These are phyloP conservation scores for Lordiphosa mommai DNA, from an alignment of 1,140 invertebrate genomes.

Conservation along the genomic window DNA sequence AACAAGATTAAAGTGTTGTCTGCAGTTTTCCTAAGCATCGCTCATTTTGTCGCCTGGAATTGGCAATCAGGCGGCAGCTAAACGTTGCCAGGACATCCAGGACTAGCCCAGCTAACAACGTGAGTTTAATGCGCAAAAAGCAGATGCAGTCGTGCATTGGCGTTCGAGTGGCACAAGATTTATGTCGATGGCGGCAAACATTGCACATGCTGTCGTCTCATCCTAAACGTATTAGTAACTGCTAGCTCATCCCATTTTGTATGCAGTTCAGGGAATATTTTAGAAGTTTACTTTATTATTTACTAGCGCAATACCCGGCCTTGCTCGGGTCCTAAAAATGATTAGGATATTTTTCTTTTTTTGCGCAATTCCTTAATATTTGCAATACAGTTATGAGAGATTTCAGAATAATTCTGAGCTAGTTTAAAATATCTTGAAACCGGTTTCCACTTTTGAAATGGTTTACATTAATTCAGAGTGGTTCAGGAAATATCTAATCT, in stretches of 20 bases:
- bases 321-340: too few relatives aligned
- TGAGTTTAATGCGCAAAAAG: constrained; percentile 66
- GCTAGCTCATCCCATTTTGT: constrained; percentile 54
- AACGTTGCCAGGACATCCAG: constrained; percentile 27
- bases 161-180: constrained; percentile 66
- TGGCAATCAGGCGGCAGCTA: constrained; percentile 45
- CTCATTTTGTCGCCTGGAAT: constrained; percentile 61
- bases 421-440: too few relatives aligned
- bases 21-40: constrained; percentile 9
- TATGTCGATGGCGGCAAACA: constrained; percentile 63
- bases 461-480: too few relatives aligned
- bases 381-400: too few relatives aligned
- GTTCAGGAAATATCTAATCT: too few relatives aligned
- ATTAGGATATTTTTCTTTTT: too few relatives aligned
- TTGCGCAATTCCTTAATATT: too few relatives aligned
- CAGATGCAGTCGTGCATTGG: constrained; percentile 46
- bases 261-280: constrained; percentile 68
- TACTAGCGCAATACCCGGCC: constrained; percentile 4
- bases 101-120: constrained; percentile 34
- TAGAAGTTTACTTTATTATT: constrained; percentile 75
- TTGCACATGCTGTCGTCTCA: constrained; percentile 76
- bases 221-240: constrained; percentile 74
- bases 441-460: too few relatives aligned
- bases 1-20: neutral
- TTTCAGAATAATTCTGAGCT: too few relatives aligned